These are phyloP conservation scores for Julus scandinavius DNA, from an alignment of 2,888 invertebrate genomes.

Conservation along the genomic window DNA sequence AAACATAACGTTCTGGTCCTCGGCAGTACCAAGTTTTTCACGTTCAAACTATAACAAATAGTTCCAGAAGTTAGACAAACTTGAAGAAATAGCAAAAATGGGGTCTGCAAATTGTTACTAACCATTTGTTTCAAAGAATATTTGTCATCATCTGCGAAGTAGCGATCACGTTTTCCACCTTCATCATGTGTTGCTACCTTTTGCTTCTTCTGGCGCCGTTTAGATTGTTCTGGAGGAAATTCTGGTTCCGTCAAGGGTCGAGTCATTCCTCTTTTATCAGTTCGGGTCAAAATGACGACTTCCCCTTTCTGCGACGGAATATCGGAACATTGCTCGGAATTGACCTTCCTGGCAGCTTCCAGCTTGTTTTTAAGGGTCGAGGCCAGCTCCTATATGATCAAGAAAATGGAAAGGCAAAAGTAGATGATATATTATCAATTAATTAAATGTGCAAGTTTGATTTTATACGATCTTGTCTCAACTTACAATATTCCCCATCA, in stretches of 20 bases:
- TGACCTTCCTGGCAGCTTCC: slow-evolving; percentile 76
- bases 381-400: slow-evolving; percentile 2
- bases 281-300: slow-evolving; percentile 74
- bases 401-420: no score
- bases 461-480: background rate
- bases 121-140: slow-evolving; percentile 84
- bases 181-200: slow-evolving; percentile 74
- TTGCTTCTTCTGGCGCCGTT: slow-evolving; percentile 61
- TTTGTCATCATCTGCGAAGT: slow-evolving; percentile 91
- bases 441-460: no score
- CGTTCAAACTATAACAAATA: slow-evolving; percentile 68
- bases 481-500: slow-evolving; percentile 80
- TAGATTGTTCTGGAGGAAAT: slow-evolving; percentile 59
- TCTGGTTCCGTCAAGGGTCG: slow-evolving; percentile 59
- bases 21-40: slow-evolving; percentile 80
- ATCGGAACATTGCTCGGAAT: slow-evolving; percentile 64
- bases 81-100: background rate
- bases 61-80: background rate
- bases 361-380: slow-evolving; percentile 23
- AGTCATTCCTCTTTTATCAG: slow-evolving; percentile 55
- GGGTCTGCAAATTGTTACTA: slow-evolving; percentile 52
- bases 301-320: slow-evolving; percentile 62
- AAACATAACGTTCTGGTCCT: slow-evolving; percentile 84
- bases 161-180: slow-evolving; percentile 79
- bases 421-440: no score